Conservation (phyloP, 1,140 invertebrate species). For the Cydia fagiglandana region DNA sequence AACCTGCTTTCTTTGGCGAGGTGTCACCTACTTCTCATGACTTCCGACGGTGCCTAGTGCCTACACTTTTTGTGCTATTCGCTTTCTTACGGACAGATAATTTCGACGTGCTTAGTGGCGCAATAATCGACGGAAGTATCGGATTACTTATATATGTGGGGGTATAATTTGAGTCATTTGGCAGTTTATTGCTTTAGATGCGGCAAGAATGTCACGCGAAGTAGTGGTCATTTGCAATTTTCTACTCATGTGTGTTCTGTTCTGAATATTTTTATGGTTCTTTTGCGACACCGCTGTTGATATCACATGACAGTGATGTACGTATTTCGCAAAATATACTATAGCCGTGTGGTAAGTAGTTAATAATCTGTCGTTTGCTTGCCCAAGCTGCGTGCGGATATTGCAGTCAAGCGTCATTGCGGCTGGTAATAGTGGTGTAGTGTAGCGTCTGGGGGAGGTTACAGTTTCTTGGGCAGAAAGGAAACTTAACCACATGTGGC, state of each 20-base stretch:
- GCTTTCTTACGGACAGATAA: slow-evolving; percentile 48
- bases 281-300: background rate
- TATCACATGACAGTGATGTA: background rate
- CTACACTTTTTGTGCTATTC: slow-evolving; percentile 42
- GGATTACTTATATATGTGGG: background rate
- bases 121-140: slow-evolving; percentile 28
- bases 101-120: slow-evolving; percentile 1
- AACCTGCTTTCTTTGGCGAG: slow-evolving; percentile 58
- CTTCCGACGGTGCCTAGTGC: slow-evolving; percentile 48
- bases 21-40: slow-evolving; percentile 63
- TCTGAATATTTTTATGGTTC: background rate
- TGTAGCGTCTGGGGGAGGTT: slow-evolving; percentile 34
- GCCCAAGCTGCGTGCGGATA: slow-evolving; percentile 44
- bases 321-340: background rate
- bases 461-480: slow-evolving; percentile 27
- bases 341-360: slow-evolving; percentile 4
- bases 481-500: slow-evolving; percentile 28
- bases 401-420: slow-evolving; percentile 52
- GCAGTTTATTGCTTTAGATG: background rate
- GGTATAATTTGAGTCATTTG: slow-evolving; percentile 9
- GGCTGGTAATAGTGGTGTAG: slow-evolving; percentile 39
- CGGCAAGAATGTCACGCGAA: background rate
- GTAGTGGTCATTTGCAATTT: background rate
- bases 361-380: slow-evolving; percentile 31
- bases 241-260: background rate